A percentile compares a stretch with the other conserved stretches of the same genome.
Evolutionary conservation across 2,888 invertebrate genomes (phyloP).

Genomic region (Andrena hattorfiana): DNA sequence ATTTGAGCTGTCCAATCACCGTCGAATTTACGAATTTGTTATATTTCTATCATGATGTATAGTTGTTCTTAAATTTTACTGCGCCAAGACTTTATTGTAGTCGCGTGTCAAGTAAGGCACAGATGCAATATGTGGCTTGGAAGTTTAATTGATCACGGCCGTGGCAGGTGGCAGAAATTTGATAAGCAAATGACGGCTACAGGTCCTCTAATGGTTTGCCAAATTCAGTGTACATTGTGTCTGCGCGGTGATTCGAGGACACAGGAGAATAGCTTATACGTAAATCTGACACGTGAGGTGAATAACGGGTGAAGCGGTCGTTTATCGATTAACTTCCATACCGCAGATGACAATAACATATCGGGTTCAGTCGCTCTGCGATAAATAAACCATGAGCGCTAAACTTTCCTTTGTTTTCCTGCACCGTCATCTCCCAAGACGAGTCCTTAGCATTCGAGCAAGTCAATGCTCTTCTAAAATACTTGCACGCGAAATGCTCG

Average conservation of each 20-base stretch:
- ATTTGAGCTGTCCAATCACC: too few relatives aligned
- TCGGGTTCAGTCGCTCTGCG: slow-evolving; percentile 21
- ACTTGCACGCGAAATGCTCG: too few relatives aligned
- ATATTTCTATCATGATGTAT: too few relatives aligned
- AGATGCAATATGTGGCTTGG: background rate
- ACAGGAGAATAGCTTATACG: slow-evolving; percentile 30
- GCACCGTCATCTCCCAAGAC: background rate
- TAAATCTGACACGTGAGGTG: slow-evolving; percentile 39
- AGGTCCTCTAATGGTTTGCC: slow-evolving; percentile 32
- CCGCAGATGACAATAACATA: slow-evolving; percentile 44
- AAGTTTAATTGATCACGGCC: background rate
- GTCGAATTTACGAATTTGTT: too few relatives aligned
- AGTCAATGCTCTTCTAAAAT: too few relatives aligned
- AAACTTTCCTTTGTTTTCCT: slow-evolving; percentile 13
- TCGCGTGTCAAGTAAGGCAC: too few relatives aligned
- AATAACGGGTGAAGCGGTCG: slow-evolving; percentile 38
- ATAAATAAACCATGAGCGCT: slow-evolving; percentile 35
- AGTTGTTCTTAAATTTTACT: too few relatives aligned
- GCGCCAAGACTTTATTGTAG: too few relatives aligned
- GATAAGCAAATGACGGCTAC: background rate
- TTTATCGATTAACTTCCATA: slow-evolving; percentile 48
- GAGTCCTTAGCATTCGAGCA: background rate
- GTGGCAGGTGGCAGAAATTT: background rate
- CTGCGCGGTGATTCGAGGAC: slow-evolving; percentile 50
- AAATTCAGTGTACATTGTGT: slow-evolving; percentile 46